These are phyloP conservation scores for Aegotheles bennettii DNA, from an alignment of 2,113 vertebrate species.

Conservation along the genomic window DNA sequence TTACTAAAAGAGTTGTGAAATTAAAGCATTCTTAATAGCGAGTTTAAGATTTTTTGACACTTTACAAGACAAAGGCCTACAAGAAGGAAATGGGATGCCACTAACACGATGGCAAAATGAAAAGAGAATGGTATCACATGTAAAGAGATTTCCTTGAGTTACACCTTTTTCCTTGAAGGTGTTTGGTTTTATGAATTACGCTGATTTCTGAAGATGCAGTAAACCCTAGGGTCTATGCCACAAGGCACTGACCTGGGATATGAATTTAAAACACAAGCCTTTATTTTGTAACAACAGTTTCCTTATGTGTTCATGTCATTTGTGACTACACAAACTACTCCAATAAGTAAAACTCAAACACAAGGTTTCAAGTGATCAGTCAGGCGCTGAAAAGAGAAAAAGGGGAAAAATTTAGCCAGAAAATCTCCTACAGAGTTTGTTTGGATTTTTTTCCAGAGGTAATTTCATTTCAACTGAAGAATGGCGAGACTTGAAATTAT, in stretches of 20 bases:
- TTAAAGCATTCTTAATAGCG: neutral
- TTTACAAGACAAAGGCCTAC: neutral
- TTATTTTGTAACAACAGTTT: neutral
- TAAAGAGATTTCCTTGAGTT: neutral
- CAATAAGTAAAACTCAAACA: neutral
- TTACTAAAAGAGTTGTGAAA: neutral
- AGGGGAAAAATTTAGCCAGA: neutral
- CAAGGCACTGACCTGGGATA: neutral
- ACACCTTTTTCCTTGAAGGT: neutral
- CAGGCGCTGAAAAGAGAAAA: neutral
- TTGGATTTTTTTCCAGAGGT: neutral
- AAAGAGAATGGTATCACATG: neutral
- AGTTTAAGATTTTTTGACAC: neutral
- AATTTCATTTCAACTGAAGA: neutral
- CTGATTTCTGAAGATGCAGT: neutral
- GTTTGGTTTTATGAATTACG: neutral
- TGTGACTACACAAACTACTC: neutral
- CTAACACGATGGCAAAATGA: accelerated
- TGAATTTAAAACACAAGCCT: neutral
- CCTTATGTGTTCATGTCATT: neutral
- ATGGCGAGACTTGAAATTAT: neutral
- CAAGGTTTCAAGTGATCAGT: neutral
- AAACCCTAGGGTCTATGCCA: neutral
- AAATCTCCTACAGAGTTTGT: neutral
- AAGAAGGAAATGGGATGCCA: neutral